These are phyloP conservation scores for Fregetta grallaria DNA, from an alignment of 2,113 vertebrate species.

Conservation along the genomic window DNA sequence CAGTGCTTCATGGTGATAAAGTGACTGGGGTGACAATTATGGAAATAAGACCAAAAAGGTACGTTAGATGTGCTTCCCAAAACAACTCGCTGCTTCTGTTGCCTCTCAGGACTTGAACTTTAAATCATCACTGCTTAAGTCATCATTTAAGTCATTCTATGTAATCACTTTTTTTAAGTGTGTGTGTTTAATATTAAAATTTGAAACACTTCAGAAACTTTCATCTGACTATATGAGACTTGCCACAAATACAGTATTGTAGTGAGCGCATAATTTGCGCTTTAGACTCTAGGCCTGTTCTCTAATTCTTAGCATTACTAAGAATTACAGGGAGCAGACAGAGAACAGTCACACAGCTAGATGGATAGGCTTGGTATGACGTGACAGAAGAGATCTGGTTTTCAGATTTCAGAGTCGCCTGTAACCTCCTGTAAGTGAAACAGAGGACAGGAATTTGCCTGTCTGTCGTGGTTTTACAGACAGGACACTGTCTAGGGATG, in stretches of 20 bases:
- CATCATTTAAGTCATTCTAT: rapidly evolving
- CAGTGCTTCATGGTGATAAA: constrained; percentile 85
- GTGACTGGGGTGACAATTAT: constrained; percentile 92
- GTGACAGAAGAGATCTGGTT: not conserved
- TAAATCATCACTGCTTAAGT: not conserved
- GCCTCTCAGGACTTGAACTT: not conserved
- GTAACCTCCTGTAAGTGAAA: not conserved
- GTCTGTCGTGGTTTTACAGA: too few species aligned
- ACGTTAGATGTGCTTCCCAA: not conserved
- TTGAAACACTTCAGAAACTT: not conserved
- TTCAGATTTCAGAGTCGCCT: not conserved
- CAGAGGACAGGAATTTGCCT: not conserved
- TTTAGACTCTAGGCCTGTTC: not conserved
- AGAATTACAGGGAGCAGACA: not conserved
- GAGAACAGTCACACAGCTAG: not conserved
- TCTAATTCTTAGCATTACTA: not conserved
- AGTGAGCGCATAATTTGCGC: not conserved
- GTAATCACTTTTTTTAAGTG: rapidly evolving
- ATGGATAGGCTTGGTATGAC: not conserved
- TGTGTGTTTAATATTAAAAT: not conserved
- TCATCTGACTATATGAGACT: not conserved
- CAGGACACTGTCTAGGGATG: not conserved
- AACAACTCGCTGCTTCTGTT: not conserved
- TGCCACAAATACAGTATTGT: not conserved
- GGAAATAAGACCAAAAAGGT: constrained; percentile 92